These are phyloP conservation scores for Sarcoramphus papa DNA, from an alignment of 2,797 vertebrate species.

Conservation along the genomic window DNA sequence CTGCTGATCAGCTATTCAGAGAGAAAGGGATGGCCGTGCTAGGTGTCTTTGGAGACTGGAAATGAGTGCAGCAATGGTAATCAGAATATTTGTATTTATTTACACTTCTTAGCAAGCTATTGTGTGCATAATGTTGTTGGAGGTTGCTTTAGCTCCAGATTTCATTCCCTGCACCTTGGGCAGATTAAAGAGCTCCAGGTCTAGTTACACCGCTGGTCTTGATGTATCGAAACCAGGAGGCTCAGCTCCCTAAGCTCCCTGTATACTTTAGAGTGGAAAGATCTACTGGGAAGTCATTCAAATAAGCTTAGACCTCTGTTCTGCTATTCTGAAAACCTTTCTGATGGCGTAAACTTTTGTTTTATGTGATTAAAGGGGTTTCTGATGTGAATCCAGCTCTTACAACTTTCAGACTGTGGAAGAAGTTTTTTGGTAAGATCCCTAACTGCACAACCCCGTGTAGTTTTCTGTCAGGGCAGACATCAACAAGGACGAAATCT, in stretches of 20 bases:
- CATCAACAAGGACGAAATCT: neutral
- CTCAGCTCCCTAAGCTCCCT: neutral
- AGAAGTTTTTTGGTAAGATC: fast-evolving
- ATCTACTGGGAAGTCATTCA: neutral
- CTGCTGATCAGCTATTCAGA: neutral
- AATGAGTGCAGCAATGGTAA: neutral
- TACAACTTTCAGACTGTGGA: neutral
- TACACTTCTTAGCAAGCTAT: neutral
- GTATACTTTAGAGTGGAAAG: fast-evolving
- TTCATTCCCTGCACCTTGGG: neutral
- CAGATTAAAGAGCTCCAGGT: neutral
- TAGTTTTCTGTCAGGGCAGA: neutral
- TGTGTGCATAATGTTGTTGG: neutral
- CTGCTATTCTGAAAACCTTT: neutral
- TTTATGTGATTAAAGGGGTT: neutral
- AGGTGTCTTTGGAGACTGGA: neutral
- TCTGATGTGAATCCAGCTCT: neutral
- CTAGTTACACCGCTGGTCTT: fast-evolving
- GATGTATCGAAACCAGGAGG: fast-evolving
- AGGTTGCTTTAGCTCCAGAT: neutral
- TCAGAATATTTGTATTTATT: neutral
- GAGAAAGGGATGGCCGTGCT: neutral
- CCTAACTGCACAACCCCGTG: no score
- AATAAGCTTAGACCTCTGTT: neutral
- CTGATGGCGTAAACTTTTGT: no score